Conservation (phyloP, 2,113 vertebrate genomes). For the Pterophyllum scalare region DNA sequence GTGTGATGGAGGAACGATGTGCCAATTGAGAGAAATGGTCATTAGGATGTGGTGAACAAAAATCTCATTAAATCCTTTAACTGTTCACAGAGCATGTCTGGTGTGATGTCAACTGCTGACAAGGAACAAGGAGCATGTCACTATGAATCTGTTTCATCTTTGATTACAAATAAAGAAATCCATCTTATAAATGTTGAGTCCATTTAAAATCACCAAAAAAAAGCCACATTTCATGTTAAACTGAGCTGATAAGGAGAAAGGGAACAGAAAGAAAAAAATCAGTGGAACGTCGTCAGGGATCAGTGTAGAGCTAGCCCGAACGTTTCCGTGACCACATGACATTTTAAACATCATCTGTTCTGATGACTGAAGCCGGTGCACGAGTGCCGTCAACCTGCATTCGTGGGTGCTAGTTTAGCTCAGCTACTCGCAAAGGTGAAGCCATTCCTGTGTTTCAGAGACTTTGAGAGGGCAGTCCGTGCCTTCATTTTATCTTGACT, state of each 20-base stretch:
- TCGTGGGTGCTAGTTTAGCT: too few relatives aligned
- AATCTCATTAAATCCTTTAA: background rate
- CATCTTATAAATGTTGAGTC: background rate
- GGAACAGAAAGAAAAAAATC: background rate
- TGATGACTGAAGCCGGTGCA: too few relatives aligned
- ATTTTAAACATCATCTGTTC: too few relatives aligned
- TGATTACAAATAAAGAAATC: background rate
- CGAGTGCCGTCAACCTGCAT: too few relatives aligned
- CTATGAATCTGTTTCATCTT: background rate
- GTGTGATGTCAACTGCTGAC: background rate
- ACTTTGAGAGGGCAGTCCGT: too few relatives aligned
- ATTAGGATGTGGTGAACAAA: background rate
- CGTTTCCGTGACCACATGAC: background rate
- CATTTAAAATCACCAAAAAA: background rate
- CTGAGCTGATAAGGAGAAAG: background rate
- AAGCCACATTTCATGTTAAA: background rate
- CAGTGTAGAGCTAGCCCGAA: background rate
- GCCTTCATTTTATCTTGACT: too few relatives aligned
- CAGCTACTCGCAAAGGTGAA: too few relatives aligned
- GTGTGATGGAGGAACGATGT: background rate
- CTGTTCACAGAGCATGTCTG: background rate
- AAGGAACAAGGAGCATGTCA: background rate
- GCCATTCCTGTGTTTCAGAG: too few relatives aligned
- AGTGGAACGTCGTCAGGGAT: accelerated
- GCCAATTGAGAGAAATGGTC: background rate